Percentiles rank a stretch among this genome's conserved stretches.
Evolutionary conservation across 2,113 vertebrate species (phyloP).

Genomic region (Lophochroa leadbeateri): DNA sequence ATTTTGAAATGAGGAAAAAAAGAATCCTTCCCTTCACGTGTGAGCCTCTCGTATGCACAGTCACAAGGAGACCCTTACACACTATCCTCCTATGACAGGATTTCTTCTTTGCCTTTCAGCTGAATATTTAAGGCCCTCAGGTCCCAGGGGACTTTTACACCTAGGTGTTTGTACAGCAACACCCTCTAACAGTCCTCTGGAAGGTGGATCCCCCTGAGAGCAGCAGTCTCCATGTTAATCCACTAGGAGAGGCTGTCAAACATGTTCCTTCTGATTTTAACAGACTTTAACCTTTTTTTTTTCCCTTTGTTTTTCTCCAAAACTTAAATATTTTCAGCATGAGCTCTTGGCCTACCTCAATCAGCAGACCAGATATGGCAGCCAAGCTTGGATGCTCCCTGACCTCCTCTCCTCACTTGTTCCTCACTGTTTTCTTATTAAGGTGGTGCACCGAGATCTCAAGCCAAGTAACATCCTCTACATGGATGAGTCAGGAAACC

Average conservation of each 20-base stretch:
- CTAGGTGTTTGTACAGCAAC: not conserved
- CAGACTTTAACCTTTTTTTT: not conserved
- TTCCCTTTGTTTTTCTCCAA: not conserved
- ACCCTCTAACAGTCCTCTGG: not conserved
- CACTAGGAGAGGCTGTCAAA: not conserved
- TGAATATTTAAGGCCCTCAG: not conserved
- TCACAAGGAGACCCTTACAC: not conserved
- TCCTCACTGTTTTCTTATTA: not conserved
- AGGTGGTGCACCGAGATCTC: constrained; percentile 96
- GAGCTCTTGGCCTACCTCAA: not conserved
- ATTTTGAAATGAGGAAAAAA: not conserved
- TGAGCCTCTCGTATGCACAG: not conserved
- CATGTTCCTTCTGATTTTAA: not conserved
- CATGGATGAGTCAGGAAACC: constrained; percentile 88
- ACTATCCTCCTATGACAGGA: not conserved
- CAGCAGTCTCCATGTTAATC: not conserved
- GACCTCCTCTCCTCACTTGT: not conserved
- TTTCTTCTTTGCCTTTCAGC: not conserved
- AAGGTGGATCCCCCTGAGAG: not conserved
- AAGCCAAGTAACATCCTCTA: constrained; percentile 97
- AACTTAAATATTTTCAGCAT: not conserved
- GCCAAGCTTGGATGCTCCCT: not conserved
- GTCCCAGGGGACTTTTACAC: not conserved
- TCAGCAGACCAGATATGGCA: not conserved
- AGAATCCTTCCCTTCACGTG: not conserved